Percentiles rank a stretch among this genome's conserved stretches.
These are phyloP conservation scores for Hypsopygia costalis DNA, from an alignment of 2,888 invertebrate species.

Conservation along the genomic window DNA sequence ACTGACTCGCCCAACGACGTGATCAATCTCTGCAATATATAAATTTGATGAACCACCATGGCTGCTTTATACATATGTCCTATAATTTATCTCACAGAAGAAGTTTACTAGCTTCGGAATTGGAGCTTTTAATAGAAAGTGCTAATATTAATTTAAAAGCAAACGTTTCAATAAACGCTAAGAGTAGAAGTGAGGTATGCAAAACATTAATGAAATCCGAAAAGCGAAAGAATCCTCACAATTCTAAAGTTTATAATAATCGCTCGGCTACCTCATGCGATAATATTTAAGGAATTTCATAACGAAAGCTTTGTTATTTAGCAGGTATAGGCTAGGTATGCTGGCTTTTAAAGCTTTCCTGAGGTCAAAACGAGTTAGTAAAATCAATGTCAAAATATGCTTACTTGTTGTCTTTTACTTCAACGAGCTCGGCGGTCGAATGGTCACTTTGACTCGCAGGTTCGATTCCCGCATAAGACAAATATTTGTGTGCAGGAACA, in stretches of 20 bases:
- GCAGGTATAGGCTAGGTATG: slow-evolving; percentile 31
- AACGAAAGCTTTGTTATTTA: slow-evolving; percentile 49
- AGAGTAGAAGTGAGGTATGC: slow-evolving; percentile 12
- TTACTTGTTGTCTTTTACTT: too few species aligned
- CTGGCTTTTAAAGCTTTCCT: slow-evolving; percentile 33
- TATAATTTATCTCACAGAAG: too few species aligned
- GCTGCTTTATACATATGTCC: too few species aligned
- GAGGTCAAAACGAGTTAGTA: slow-evolving; percentile 27
- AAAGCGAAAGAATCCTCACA: slow-evolving; percentile 28
- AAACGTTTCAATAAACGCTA: slow-evolving; percentile 4
- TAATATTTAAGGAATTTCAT: slow-evolving; percentile 54
- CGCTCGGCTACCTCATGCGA: slow-evolving; percentile 37
- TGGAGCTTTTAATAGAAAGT: slow-evolving; percentile 8
- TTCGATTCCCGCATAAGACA: too few species aligned
- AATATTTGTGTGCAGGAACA: too few species aligned
- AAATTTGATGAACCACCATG: too few species aligned
- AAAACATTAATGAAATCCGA: slow-evolving; percentile 27
- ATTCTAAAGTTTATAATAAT: slow-evolving; percentile 50
- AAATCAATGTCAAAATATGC: background rate
- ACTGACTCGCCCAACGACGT: too few species aligned
- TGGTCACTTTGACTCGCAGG: too few species aligned
- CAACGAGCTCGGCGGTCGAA: too few species aligned
- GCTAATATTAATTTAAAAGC: background rate
- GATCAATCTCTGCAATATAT: too few species aligned
- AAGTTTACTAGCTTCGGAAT: too few species aligned